A percentile compares a stretch with the other conserved stretches of the same genome.
Evolutionary conservation across 2,888 invertebrate genomes (phyloP).

Genomic region (Trissolcus brochymenae): DNA sequence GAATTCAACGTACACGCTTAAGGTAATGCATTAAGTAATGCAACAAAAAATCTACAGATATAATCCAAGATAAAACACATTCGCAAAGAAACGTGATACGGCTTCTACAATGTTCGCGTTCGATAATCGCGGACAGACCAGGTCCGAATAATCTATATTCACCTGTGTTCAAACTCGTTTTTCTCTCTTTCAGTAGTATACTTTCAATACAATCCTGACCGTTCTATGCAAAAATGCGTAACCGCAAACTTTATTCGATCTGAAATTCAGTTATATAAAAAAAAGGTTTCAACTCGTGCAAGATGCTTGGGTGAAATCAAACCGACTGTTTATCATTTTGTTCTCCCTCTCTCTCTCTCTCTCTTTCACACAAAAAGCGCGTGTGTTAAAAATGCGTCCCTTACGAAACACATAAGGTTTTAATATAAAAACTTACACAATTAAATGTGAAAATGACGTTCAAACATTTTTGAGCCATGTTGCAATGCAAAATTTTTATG

Average conservation of each 20-base stretch:
- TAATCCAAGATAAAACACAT: too few species aligned
- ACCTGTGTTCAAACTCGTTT: slow-evolving; percentile 20
- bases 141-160: slow-evolving; percentile 1
- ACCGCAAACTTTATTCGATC: slow-evolving; percentile 29
- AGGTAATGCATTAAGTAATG: background rate
- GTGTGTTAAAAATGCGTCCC: slow-evolving; percentile 7
- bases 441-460: slow-evolving; percentile 37
- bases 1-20: slow-evolving; percentile 1
- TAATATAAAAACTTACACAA: slow-evolving; percentile 36
- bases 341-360: too few species aligned
- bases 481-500: slow-evolving; percentile 32
- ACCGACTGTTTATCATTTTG: slow-evolving; percentile 7
- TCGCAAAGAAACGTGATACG: too few species aligned
- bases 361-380: too few species aligned
- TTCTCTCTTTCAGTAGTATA: background rate
- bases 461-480: slow-evolving; percentile 29
- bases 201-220: slow-evolving; percentile 11
- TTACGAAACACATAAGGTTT: slow-evolving; percentile 15
- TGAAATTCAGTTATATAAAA: slow-evolving; percentile 7
- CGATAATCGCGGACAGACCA: background rate
- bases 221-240: slow-evolving; percentile 11
- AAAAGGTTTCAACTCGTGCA: slow-evolving; percentile 33
- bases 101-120: background rate
- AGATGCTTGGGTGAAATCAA: slow-evolving; percentile 28
- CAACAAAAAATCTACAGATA: too few species aligned